These are phyloP conservation scores for Aporrectodea caliginosa DNA, from an alignment of 1,140 invertebrate species.

Conservation along the genomic window DNA sequence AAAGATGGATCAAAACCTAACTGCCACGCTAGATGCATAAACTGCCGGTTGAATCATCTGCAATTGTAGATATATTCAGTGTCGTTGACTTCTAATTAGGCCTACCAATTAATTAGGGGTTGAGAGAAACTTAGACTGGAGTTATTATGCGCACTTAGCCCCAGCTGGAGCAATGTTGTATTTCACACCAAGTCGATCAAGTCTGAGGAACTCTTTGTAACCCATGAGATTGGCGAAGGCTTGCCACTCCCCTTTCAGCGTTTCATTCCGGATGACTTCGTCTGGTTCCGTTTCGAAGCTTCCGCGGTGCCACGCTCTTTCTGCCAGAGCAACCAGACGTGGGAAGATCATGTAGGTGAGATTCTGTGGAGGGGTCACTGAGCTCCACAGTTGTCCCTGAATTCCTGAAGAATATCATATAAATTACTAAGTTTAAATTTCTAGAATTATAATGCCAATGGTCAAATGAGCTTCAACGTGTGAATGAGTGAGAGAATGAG, in stretches of 20 bases:
- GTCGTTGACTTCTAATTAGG: too few relatives aligned
- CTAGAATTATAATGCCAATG: too few relatives aligned
- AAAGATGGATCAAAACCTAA: too few relatives aligned
- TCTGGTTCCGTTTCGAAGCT: conserved; percentile 34
- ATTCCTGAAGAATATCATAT: conserved; percentile 4
- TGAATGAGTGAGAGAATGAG: too few relatives aligned
- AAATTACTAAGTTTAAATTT: too few relatives aligned
- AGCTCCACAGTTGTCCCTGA: conserved; percentile 37
- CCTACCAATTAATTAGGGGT: too few relatives aligned
- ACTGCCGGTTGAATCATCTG: too few relatives aligned
- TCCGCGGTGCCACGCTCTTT: conserved; percentile 47
- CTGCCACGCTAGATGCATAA: too few relatives aligned
- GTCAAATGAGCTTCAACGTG: too few relatives aligned
- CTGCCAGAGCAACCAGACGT: conserved; percentile 45
- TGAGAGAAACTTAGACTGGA: too few relatives aligned
- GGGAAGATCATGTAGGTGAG: conserved; percentile 45
- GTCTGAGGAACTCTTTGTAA: conserved; percentile 39
- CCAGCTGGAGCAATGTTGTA: conserved; percentile 46
- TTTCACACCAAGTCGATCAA: conserved; percentile 37
- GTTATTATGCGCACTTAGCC: conserved; percentile 31
- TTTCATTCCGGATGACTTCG: not conserved
- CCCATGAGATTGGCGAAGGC: conserved; percentile 40
- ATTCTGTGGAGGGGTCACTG: conserved; percentile 40
- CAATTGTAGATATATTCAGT: too few relatives aligned
- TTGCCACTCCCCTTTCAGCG: conserved; percentile 38